phyloP scores from a whole-genome alignment of 2,888 invertebrate genomes.

The Pseudococcus jackbeardsleyi region DNA sequence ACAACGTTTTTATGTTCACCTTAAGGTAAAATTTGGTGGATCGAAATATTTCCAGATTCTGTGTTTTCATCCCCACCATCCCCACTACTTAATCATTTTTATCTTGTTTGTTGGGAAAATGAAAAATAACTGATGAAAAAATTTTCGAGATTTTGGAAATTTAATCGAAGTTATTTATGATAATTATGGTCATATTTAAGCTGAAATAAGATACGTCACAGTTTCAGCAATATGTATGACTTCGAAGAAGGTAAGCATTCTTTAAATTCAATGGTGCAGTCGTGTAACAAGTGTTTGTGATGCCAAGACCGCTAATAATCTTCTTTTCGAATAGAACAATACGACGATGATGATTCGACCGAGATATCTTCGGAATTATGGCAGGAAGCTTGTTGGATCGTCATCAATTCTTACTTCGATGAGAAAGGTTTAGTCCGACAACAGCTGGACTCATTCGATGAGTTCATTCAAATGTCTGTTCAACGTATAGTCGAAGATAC shows the following conservation, averaged over 20 bases:
- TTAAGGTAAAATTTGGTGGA: neutral
- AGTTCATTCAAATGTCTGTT: constrained; percentile 99
- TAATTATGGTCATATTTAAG: neutral
- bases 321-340: constrained; percentile 7
- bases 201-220: neutral
- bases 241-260: constrained; percentile 65
- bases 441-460: constrained; percentile 99
- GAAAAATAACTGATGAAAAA: neutral
- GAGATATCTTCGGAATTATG: constrained; percentile 98
- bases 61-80: neutral
- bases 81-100: neutral
- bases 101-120: neutral
- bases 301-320: neutral
- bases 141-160: neutral
- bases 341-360: constrained; percentile 88
- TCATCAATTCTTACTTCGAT: constrained; percentile 99
- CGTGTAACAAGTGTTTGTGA: constrained; percentile 28
- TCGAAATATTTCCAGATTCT: neutral
- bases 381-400: constrained; percentile 99
- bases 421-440: constrained; percentile 99
- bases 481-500: constrained; percentile 99
- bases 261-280: neutral
- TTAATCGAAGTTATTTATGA: neutral
- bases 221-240: constrained; percentile 62
- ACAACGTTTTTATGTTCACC: neutral